These are phyloP conservation scores for Pogonocherus hispidulus DNA, from an alignment of 2,888 invertebrate species.

Conservation along the genomic window DNA sequence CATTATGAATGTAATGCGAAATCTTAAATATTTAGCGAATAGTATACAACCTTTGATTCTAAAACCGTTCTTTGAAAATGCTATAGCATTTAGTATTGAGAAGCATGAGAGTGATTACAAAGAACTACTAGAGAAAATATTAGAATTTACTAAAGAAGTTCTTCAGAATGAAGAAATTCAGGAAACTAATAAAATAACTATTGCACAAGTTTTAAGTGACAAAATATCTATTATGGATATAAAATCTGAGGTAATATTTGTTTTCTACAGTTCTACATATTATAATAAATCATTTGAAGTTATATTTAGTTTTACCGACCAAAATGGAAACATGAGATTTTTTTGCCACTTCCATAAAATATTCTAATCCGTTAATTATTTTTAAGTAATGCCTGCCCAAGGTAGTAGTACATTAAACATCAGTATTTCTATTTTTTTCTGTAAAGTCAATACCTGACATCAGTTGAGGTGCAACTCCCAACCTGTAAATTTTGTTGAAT, in stretches of 20 bases:
- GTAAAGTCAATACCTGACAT: no score
- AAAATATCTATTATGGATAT: conserved; percentile 43
- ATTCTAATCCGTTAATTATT: no score
- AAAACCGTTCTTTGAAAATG: conserved; percentile 71
- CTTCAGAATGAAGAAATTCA: conserved; percentile 72
- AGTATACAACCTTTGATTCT: conserved; percentile 73
- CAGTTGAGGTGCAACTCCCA: no score
- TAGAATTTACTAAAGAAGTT: conserved; percentile 64
- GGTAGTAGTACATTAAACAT: no score
- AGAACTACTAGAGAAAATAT: conserved; percentile 48
- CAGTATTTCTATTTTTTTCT: no score
- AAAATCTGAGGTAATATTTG: conserved; percentile 50
- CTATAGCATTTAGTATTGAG: conserved; percentile 67
- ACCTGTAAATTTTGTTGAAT: no score
- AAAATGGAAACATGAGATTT: no score
- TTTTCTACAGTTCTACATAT: no score
- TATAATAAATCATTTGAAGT: no score
- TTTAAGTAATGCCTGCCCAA: no score
- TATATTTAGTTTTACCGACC: no score
- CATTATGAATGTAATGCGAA: conserved; percentile 68
- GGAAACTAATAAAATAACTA: conserved; percentile 72
- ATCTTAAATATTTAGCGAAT: conserved; percentile 72
- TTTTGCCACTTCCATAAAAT: no score
- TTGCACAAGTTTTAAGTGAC: conserved; percentile 58
- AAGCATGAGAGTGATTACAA: conserved; percentile 51